phyloP scores from a whole-genome alignment of 2,888 invertebrate species.

The Apeira syringaria region DNA sequence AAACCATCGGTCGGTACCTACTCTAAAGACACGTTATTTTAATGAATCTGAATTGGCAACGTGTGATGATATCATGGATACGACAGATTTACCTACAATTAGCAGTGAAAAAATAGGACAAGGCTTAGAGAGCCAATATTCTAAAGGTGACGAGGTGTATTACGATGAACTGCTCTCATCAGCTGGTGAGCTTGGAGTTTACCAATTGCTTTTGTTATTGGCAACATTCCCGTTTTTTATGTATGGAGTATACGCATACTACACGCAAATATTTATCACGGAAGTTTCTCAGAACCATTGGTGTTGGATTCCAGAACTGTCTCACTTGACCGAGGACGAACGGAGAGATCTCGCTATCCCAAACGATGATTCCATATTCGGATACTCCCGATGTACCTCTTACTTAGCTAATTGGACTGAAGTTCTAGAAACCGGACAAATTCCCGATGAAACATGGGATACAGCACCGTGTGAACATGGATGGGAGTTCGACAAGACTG shows the following conservation, averaged over 20 bases:
- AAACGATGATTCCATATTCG: slow-evolving; percentile 38
- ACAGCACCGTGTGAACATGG: slow-evolving; percentile 51
- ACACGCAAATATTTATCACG: slow-evolving; percentile 41
- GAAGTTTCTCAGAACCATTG: slow-evolving; percentile 42
- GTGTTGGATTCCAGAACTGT: slow-evolving; percentile 44
- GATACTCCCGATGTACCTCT: slow-evolving; percentile 51
- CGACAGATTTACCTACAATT: neutral
- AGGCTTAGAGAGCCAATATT: neutral
- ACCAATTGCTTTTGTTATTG: slow-evolving; percentile 38
- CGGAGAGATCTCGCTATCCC: slow-evolving; percentile 41
- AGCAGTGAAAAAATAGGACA: neutral
- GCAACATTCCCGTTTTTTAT: slow-evolving; percentile 41
- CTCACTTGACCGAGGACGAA: slow-evolving; percentile 36
- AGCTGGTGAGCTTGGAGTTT: slow-evolving; percentile 43
- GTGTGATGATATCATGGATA: no score
- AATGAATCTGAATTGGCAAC: no score
- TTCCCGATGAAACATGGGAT: slow-evolving; percentile 44
- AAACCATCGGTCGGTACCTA: no score
- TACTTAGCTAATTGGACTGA: slow-evolving; percentile 56
- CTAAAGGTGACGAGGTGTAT: slow-evolving; percentile 22
- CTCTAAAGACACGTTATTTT: no score
- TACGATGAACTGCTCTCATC: slow-evolving; percentile 41
- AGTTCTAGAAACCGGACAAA: slow-evolving; percentile 36
- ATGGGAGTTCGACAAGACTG: slow-evolving; percentile 60
- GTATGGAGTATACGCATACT: slow-evolving; percentile 40